Base-by-base conservation (phyloP, 64 coral and sea anemone species). In the Porites australiensis region DNA sequence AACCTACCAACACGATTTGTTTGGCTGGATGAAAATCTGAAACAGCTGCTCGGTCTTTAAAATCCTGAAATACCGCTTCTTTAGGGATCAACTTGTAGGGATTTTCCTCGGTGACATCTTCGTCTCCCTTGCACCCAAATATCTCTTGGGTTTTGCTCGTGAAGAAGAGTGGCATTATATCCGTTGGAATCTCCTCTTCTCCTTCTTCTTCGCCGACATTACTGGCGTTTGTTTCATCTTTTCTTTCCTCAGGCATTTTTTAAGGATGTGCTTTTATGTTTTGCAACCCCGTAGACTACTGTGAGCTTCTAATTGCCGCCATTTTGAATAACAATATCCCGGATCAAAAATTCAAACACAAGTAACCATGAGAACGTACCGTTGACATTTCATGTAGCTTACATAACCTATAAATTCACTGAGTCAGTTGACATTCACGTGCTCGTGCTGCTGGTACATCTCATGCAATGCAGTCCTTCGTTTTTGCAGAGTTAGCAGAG, bases 11-110 rank as follows among this genome's bases (percentile, higher is more conserved):
- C 45, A 99, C 83, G 62, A 92, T 89, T 65, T 99, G 93, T 60
- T 99, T 99, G 5, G 89, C 98, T 59, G 98, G 98, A 80, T 98
- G 97, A 85, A 99, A 99, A 74, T 99, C 98, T 44, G 98, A 99
- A 9, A 99, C 94, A 73, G 98, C 98, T 70, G 98, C 98, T 89
- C 98, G 93, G 51, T 90, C 80, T 91, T 96, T 99, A 66, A 96
- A 99, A 87, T 99, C 98, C 62, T 96, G 91, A 52, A 96, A 50
- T 49, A 99, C 94, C 52, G 88, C 71, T 58, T 94, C 98, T 71
- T 99, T 99, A 67, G 60, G 49, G 66, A 99, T 91, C 47, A 96
- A 43, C 54, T 99, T 99, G 74, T 70, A 88, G 45, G 98, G 98
- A 67, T 94, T 99, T 51, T 99, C 98, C 18, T 91, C 98, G 9